phyloP scores from a whole-genome alignment of 2,113 vertebrate species.

The Lasiurus cinereus region DNA sequence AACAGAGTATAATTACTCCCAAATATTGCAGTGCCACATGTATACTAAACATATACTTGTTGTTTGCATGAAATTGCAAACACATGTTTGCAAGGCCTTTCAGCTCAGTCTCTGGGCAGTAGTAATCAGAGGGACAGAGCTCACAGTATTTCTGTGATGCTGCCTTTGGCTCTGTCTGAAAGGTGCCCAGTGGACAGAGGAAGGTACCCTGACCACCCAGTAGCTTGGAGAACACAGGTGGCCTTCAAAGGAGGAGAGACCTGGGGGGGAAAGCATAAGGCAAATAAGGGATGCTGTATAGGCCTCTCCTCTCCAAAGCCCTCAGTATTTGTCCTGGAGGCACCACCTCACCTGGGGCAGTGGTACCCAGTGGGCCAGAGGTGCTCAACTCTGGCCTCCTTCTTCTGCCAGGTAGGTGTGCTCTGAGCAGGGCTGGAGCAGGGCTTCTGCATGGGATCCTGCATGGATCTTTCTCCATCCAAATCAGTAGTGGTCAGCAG shows the following conservation, averaged over 20 bases:
- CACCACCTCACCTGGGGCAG: constrained; percentile 89
- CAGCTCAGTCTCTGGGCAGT: constrained; percentile 90
- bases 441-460: constrained; percentile 66
- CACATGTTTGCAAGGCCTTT: constrained; percentile 88
- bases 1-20: neutral
- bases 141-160: constrained; percentile 89
- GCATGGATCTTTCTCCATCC: constrained; percentile 84
- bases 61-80: constrained; percentile 89
- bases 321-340: neutral
- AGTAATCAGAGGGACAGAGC: constrained; percentile 89
- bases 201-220: constrained; percentile 90
- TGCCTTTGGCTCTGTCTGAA: constrained; percentile 89
- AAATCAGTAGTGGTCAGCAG: constrained; percentile 91
- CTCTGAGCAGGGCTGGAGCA: constrained; percentile 88
- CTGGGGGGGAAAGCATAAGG: constrained; percentile 82
- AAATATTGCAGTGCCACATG: neutral
- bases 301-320: neutral
- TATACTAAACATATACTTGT: neutral
- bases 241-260: constrained; percentile 87
- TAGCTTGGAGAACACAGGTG: constrained; percentile 91
- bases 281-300: neutral
- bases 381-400: constrained; percentile 87
- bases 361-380: too few species aligned
- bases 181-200: constrained; percentile 92
- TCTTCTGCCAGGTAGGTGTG: constrained; percentile 88